Conservation (phyloP, 2,797 vertebrate species). For the Sparidentex hasta region DNA sequence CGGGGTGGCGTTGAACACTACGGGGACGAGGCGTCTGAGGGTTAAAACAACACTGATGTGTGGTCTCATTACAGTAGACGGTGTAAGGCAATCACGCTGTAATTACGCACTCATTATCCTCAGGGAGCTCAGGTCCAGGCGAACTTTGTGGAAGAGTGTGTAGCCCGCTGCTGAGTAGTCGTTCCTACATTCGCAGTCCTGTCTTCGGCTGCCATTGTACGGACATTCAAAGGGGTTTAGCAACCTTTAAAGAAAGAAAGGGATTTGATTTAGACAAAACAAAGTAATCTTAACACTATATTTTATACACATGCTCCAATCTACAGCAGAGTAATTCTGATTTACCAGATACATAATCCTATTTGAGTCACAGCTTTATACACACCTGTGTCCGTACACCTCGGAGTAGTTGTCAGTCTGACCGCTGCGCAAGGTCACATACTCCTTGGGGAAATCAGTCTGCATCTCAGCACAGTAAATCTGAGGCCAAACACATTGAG, state of each 20-base stretch:
- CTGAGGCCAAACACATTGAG: constrained; percentile 77
- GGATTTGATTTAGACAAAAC: not conserved
- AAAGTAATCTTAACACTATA: not conserved
- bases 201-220: constrained; percentile 92
- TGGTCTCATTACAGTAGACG: constrained; percentile 66
- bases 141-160: constrained; percentile 93
- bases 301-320: not conserved
- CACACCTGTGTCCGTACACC: constrained; percentile 93
- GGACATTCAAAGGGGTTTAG: constrained; percentile 96
- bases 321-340: not conserved
- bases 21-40: constrained; percentile 23
- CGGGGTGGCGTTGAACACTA: constrained; percentile 13
- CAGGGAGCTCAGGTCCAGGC: constrained; percentile 92
- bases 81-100: constrained; percentile 49
- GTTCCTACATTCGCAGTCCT: constrained; percentile 91
- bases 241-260: constrained; percentile 80
- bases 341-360: constrained; percentile 5
- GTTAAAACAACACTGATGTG: constrained; percentile 70
- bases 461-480: constrained; percentile 95
- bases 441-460: constrained; percentile 92
- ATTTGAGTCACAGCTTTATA: not conserved
- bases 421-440: constrained; percentile 91
- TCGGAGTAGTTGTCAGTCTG: constrained; percentile 98
- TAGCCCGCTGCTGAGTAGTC: constrained; percentile 93
- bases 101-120: constrained; percentile 92